Conservation (phyloP, 2,888 invertebrate species). For the Malthinus flaveolus region DNA sequence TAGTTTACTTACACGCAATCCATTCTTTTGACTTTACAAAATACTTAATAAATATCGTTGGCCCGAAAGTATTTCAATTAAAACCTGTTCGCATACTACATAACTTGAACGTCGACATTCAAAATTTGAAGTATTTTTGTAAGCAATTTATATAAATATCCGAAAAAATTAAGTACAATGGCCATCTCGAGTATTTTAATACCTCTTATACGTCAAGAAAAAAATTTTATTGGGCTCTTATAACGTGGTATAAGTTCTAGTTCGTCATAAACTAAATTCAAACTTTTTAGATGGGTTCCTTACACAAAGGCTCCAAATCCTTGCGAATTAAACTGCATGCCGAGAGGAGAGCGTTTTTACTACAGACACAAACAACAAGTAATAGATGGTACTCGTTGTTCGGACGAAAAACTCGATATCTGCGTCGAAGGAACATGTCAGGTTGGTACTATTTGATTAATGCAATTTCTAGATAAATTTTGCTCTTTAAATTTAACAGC, state of each 20-base stretch:
- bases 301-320: conserved; percentile 86
- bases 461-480: conserved; percentile 6
- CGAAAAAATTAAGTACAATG: no score
- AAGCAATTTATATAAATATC: no score
- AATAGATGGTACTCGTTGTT: conserved; percentile 82
- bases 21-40: no score
- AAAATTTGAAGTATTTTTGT: no score
- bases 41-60: no score
- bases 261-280: neutral
- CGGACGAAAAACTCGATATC: conserved; percentile 81
- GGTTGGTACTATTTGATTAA: conserved; percentile 58
- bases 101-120: no score
- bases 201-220: no score
- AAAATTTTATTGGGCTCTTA: no score
- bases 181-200: no score
- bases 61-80: no score
- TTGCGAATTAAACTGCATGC: conserved; percentile 96
- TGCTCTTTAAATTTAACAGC: conserved; percentile 58
- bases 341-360: conserved; percentile 87
- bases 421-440: conserved; percentile 94
- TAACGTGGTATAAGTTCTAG: neutral
- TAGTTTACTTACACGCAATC: no score
- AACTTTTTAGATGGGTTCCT: conserved; percentile 76
- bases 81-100: no score
- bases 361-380: conserved; percentile 82